Evolutionary conservation across 2,888 invertebrate genomes (phyloP).

Genomic region (Dione juno): DNA sequence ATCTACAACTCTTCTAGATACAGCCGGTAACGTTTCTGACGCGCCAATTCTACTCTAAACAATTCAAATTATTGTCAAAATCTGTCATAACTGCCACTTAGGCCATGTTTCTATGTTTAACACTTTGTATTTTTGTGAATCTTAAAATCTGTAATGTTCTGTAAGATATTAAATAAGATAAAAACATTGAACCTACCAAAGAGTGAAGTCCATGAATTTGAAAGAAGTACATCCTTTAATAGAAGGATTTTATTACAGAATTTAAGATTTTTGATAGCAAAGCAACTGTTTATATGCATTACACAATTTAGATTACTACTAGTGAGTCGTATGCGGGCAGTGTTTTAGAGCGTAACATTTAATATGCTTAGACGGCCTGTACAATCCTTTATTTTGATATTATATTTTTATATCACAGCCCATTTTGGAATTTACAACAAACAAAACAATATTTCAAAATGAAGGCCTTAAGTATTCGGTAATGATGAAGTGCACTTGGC

Average conservation of each 20-base stretch:
- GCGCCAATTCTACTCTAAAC: conserved; percentile 41
- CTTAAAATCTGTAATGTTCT: conserved; percentile 29
- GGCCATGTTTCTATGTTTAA: conserved; percentile 18
- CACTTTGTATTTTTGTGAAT: conserved; percentile 12
- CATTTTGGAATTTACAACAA: conserved; percentile 88
- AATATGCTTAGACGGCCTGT: conserved; percentile 85
- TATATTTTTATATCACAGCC: conserved; percentile 88
- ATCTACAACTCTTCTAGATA: conserved; percentile 48
- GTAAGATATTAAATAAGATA: neutral
- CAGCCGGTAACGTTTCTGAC: conserved; percentile 40
- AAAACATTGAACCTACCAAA: neutral
- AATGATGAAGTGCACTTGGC: conserved; percentile 81
- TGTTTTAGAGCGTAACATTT: conserved; percentile 61
- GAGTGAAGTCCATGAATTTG: neutral
- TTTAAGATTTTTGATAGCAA: conserved; percentile 12
- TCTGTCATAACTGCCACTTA: conserved; percentile 23
- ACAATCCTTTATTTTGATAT: conserved; percentile 87
- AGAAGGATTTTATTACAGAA: conserved; percentile 13
- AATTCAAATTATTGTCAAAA: conserved; percentile 44
- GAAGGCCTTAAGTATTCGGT: conserved; percentile 74
- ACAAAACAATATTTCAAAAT: conserved; percentile 79
- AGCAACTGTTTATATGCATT: conserved; percentile 2
- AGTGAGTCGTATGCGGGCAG: conserved; percentile 50
- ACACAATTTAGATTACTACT: conserved; percentile 17
- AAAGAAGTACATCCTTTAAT: neutral